phyloP scores from a whole-genome alignment of 2,797 vertebrate species.

The Muraenolepis orangiensis region DNA sequence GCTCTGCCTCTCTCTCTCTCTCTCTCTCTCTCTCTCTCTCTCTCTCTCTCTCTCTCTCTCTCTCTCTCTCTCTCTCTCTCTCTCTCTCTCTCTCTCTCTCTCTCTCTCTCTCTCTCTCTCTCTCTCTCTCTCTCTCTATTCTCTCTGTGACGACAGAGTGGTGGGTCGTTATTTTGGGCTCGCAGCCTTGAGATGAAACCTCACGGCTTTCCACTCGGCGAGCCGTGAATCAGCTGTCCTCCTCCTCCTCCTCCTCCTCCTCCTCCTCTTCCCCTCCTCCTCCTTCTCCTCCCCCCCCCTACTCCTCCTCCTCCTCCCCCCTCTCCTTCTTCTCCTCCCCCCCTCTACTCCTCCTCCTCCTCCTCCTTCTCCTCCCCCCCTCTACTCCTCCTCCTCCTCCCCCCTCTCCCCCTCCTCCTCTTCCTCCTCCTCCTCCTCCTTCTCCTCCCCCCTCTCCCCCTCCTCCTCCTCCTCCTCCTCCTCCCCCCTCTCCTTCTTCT shows the following conservation, averaged over 20 bases:
- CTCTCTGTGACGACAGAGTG: conserved; percentile 63
- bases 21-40: too few relatives aligned
- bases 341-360: conserved; percentile 44
- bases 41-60: neutral
- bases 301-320: conserved; percentile 42
- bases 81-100: neutral
- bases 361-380: conserved; percentile 40
- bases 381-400: conserved; percentile 35
- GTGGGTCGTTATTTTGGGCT: conserved; percentile 62
- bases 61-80: neutral
- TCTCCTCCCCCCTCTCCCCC: conserved; percentile 37
- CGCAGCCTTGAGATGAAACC: conserved; percentile 53
- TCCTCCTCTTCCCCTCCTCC: conserved; percentile 27
- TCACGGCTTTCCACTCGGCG: conserved; percentile 55
- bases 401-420: conserved; percentile 8
- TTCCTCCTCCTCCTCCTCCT: conserved; percentile 39
- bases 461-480: conserved; percentile 48
- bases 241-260: conserved; percentile 15
- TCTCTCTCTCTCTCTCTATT: conserved; percentile 55
- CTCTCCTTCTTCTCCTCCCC: conserved; percentile 46
- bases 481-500: conserved; percentile 42
- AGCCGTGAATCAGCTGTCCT: conserved; percentile 63
- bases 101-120: neutral
- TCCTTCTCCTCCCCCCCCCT: conserved; percentile 42
- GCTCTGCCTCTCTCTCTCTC: too few relatives aligned